These are phyloP conservation scores for Heliconius hortense DNA, from an alignment of 2,888 invertebrate genomes.

Conservation along the genomic window DNA sequence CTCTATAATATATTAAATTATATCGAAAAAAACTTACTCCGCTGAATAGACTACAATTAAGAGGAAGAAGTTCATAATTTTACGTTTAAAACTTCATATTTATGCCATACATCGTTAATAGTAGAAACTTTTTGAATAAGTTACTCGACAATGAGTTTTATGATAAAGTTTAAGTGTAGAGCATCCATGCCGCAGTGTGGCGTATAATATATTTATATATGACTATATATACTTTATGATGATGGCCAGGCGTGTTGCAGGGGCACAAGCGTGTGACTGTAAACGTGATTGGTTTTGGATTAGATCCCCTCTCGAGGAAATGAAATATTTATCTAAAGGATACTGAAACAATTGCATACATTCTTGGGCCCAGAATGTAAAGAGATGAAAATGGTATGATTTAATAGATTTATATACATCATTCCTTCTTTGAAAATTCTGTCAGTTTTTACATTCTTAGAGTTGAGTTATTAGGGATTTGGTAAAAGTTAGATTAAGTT, in stretches of 20 bases:
- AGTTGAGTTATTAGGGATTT: no score
- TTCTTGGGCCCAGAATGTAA: no score
- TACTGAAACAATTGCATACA: no score
- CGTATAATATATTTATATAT: not conserved
- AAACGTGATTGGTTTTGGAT: no score
- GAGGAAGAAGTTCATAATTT: conserved; percentile 26
- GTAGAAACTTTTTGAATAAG: conserved; percentile 20
- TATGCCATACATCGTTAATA: conserved; percentile 32
- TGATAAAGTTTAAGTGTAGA: conserved; percentile 9
- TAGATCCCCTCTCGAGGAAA: no score
- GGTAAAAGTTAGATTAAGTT: no score
- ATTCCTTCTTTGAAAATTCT: no score
- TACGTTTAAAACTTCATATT: conserved; percentile 22
- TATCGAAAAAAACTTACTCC: not conserved
- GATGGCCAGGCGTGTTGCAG: no score
- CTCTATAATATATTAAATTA: not conserved
- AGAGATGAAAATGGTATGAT: no score
- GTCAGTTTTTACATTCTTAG: no score
- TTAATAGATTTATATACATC: no score
- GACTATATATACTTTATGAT: not conserved
- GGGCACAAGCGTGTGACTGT: no score
- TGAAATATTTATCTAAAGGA: not conserved
- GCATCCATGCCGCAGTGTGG: not conserved
- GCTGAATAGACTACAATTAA: conserved; percentile 28
- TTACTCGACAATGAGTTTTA: conserved; percentile 16